Base-by-base conservation (phyloP, 2,888 invertebrate genomes). In the Petrophora chlorosata region DNA sequence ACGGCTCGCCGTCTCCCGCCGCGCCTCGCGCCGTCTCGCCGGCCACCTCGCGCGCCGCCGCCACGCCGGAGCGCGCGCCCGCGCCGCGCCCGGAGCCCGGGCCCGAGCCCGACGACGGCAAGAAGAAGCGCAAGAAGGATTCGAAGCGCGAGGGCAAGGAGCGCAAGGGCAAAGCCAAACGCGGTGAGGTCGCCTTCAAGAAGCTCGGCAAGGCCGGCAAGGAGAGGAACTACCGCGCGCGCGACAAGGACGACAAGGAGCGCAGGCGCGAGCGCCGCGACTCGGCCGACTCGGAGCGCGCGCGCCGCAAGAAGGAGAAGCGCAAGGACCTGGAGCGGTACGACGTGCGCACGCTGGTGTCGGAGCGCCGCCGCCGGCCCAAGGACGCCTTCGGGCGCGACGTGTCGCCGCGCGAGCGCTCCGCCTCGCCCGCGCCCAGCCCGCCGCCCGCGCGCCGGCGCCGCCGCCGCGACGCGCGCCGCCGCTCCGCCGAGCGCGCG, bases 311-410 rank as follows among this genome's bases (percentile, higher is more conserved):
- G 65, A 88, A 70, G 62, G 90, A 81, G 54, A 95, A 94, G 68
- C 91, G 96, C 9, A 94, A 95, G 69, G 96, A 97, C 68, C 83
- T 97, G 36, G 95, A 95, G 65, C 91, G 97, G 2, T 97, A 97
- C 76, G 94, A 96, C 85, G 96, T 97, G 5, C 91, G 97, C 26
- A 94, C 94, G 53, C 86, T 97, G 23, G 94, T 97, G 5, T 92
- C 94, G 3, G 94, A 94, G 54, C 93, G 93, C 62, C 92, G 93
- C 0, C 85, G 92, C 47, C 88, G 91, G 22, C 87, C 92, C 42
- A 95, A 94, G 79, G 96, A 96, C 79, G 92, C 94, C 38, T 96
- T 96, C 81, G 96, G 96, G 0, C 90, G 96, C 7, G 96, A 96
- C 79, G 91, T 94, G 41, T 90, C 91, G 0, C 88, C 87, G 35